phyloP scores from a whole-genome alignment of 1,140 invertebrate species.

The Dufourea novaeangliae region DNA sequence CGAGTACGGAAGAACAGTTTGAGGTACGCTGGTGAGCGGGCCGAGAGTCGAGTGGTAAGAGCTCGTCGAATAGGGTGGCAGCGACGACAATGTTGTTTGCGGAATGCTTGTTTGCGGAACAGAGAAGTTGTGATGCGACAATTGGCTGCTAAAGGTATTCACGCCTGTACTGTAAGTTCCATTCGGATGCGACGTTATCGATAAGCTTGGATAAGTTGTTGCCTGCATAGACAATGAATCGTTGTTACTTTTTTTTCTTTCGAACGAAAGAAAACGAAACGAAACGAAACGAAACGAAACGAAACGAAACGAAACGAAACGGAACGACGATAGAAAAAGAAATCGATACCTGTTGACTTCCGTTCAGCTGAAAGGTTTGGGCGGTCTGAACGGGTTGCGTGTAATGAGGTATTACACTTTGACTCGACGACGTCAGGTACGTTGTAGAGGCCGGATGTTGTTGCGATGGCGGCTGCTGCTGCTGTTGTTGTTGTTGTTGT shows the following conservation, averaged over 20 bases:
- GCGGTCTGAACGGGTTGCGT: conserved; percentile 73
- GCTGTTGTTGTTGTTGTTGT: conserved; percentile 65
- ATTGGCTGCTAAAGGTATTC: conserved; percentile 70
- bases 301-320: not conserved
- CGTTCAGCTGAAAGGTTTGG: conserved; percentile 77
- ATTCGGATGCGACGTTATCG: conserved; percentile 76
- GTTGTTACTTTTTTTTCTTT: not conserved
- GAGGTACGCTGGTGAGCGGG: conserved; percentile 71
- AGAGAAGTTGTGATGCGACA: conserved; percentile 76
- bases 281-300: not conserved
- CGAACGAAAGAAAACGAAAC: not conserved
- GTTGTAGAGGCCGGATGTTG: conserved; percentile 75
- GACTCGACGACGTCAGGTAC: conserved; percentile 75
- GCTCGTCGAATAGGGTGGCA: conserved; percentile 75
- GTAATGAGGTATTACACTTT: conserved; percentile 77
- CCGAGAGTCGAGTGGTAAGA: conserved; percentile 77
- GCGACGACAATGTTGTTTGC: conserved; percentile 73
- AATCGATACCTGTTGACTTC: conserved; percentile 73
- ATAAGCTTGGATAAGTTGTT: conserved; percentile 76
- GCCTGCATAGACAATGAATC: conserved; percentile 64
- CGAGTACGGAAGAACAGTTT: conserved; percentile 76
- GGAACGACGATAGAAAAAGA: no score
- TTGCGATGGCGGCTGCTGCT: conserved; percentile 4
- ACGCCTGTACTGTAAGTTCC: conserved; percentile 75
- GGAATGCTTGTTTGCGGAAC: conserved; percentile 72